Evolutionary conservation across 2,113 vertebrate species (phyloP).

Genomic region (Mustelus asterias): DNA sequence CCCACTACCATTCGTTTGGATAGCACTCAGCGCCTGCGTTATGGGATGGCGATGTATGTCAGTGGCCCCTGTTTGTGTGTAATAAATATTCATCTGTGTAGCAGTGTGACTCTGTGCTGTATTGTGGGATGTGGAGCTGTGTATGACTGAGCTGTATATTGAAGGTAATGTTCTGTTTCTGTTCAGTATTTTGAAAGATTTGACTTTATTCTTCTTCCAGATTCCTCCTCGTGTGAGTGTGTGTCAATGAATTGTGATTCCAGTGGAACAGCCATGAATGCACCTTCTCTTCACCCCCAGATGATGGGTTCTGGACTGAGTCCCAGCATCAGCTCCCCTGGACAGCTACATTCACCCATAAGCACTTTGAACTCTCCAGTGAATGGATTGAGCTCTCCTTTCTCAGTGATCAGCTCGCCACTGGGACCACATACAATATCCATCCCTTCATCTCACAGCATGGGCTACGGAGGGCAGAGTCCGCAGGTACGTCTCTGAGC

Average conservation of each 20-base stretch:
- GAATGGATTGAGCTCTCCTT: conserved; percentile 90
- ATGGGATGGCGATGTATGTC: background rate
- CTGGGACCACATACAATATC: conserved; percentile 90
- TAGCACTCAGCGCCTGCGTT: background rate
- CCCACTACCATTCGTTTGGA: too few relatives aligned
- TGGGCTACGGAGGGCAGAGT: conserved; percentile 81
- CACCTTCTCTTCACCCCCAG: conserved; percentile 70
- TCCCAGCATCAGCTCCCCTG: conserved; percentile 70
- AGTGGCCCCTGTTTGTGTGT: background rate
- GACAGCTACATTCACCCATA: conserved; percentile 89
- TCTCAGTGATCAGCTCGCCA: conserved; percentile 94
- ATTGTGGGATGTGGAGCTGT: background rate
- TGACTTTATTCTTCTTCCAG: background rate
- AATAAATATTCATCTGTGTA: background rate
- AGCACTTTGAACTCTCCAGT: conserved; percentile 82
- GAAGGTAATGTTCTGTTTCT: background rate
- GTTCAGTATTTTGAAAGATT: background rate
- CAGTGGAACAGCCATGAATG: conserved; percentile 47
- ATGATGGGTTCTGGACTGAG: conserved; percentile 63
- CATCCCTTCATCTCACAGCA: conserved; percentile 68
- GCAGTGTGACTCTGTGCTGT: background rate
- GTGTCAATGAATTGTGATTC: background rate
- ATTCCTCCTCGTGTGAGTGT: background rate
- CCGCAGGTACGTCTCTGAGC: conserved; percentile 76
- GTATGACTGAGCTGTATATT: background rate